phyloP scores from a whole-genome alignment of 2,113 vertebrate species.

The Scopus umbretta region DNA sequence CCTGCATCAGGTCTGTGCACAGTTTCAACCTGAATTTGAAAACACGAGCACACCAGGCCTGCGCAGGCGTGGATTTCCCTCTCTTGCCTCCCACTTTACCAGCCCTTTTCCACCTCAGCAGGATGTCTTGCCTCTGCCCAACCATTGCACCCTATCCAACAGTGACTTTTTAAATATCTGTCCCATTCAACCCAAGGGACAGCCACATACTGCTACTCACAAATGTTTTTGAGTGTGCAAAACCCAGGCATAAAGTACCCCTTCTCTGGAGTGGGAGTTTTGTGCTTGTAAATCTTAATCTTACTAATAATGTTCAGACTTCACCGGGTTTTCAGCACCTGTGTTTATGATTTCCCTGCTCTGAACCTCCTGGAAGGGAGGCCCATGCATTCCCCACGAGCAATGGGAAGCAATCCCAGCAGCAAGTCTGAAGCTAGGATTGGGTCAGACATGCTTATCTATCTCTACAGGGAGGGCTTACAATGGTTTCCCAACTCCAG shows the following conservation, averaged over 20 bases:
- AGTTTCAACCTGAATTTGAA: neutral
- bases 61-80: rapidly evolving
- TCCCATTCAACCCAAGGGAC: neutral
- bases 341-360: neutral
- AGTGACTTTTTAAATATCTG: neutral
- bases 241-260: neutral
- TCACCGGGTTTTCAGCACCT: neutral
- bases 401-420: neutral
- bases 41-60: neutral
- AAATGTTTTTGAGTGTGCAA: neutral
- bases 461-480: neutral
- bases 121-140: neutral
- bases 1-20: neutral
- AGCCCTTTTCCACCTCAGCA: neutral
- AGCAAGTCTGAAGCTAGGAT: neutral
- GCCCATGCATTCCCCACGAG: neutral
- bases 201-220: neutral
- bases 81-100: neutral
- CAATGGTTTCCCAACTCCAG: neutral
- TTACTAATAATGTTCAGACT: neutral
- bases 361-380: neutral
- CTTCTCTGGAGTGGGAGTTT: neutral
- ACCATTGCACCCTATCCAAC: neutral
- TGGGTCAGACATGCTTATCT: neutral
- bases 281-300: neutral